Conservation (phyloP, 2,113 vertebrate genomes). For the Petaurus breviceps region DNA sequence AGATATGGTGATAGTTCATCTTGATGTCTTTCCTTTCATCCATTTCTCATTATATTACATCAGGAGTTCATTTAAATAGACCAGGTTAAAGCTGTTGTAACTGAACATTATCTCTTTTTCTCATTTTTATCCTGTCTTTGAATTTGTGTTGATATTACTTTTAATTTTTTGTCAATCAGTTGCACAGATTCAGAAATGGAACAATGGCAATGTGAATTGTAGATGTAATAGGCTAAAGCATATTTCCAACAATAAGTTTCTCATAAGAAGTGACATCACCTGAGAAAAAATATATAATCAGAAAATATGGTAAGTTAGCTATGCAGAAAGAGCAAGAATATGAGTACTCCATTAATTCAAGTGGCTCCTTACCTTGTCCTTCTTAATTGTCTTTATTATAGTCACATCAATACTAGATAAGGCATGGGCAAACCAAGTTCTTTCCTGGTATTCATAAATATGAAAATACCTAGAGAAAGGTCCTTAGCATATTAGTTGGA, state of each 20-base stretch:
- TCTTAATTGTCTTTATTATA: background rate
- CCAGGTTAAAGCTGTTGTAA: background rate
- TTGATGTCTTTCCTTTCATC: background rate
- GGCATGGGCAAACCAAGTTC: background rate
- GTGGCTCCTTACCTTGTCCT: background rate
- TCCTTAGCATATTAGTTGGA: background rate
- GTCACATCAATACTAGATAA: background rate
- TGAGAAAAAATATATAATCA: background rate
- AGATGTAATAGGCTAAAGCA: background rate
- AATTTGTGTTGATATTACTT: background rate
- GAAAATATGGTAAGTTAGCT: background rate
- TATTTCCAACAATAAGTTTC: background rate
- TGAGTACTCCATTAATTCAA: background rate
- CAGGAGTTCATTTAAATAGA: no score
- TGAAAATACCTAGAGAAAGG: background rate
- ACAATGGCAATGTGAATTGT: background rate
- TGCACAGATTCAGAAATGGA: background rate
- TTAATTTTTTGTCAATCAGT: background rate
- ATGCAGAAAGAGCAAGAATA: background rate
- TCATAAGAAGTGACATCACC: background rate
- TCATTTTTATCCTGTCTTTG: background rate
- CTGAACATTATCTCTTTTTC: background rate
- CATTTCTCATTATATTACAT: background rate
- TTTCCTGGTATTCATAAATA: background rate
- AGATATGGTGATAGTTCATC: background rate